Conservation (phyloP, 2,113 vertebrate species). For the Prionailurus bengalensis region DNA sequence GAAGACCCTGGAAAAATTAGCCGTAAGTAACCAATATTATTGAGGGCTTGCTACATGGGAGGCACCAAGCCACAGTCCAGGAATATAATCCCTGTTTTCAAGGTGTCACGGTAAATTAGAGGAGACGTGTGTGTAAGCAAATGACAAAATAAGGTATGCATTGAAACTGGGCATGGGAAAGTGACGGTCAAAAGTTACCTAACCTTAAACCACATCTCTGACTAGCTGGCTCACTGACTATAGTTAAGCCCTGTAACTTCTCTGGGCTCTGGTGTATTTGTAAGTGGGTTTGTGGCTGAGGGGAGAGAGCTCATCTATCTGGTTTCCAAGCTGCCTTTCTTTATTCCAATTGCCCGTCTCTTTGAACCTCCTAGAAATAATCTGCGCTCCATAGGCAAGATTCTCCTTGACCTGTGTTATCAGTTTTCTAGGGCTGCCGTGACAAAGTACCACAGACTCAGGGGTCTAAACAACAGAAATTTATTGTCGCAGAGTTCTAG, state of each 20-base stretch:
- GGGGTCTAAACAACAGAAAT: background rate
- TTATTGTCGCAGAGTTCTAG: background rate
- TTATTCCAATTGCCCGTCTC: conserved; percentile 23
- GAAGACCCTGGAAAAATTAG: background rate
- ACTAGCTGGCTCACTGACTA: background rate
- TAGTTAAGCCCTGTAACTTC: background rate
- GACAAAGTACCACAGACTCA: background rate
- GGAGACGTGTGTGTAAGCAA: background rate
- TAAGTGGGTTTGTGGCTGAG: background rate
- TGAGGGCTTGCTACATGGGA: background rate
- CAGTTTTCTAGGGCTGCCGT: background rate
- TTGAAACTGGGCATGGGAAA: background rate
- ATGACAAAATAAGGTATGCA: background rate
- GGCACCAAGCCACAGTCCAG: background rate
- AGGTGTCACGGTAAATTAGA: background rate
- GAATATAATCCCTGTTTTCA: background rate
- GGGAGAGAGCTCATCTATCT: conserved; percentile 3
- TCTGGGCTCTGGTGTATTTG: background rate
- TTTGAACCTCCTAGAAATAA: conserved; percentile 25
- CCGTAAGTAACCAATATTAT: background rate
- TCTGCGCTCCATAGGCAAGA: background rate
- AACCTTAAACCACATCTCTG: background rate
- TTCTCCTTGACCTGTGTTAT: background rate
- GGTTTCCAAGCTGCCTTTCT: conserved; percentile 48
- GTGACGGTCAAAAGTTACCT: background rate